Percentiles rank a stretch among this genome's conserved stretches.
These are phyloP conservation scores for Drosophila virilis DNA, from an alignment of 1,140 invertebrate species.

Conservation along the genomic window DNA sequence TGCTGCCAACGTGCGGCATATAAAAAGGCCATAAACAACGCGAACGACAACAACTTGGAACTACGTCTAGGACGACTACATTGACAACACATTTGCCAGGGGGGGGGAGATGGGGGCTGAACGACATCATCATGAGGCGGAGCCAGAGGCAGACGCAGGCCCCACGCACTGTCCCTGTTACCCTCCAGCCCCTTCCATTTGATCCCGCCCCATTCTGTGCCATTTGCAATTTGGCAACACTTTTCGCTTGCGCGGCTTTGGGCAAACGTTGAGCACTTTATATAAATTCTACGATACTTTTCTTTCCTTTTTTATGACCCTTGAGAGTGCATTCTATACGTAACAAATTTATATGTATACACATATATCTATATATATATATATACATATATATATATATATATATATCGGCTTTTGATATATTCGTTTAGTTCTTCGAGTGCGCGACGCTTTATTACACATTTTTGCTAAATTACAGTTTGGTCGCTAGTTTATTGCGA, in stretches of 20 bases:
- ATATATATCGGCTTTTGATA: constrained; percentile 70
- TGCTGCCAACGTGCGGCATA: constrained; percentile 53
- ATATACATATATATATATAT: constrained; percentile 16
- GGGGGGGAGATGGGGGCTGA: neutral
- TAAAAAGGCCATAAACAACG: constrained; percentile 80
- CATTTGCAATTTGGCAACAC: constrained; percentile 79
- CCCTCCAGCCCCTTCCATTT: neutral
- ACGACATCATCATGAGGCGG: constrained; percentile 50
- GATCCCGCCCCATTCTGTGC: constrained; percentile 24
- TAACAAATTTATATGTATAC: neutral
- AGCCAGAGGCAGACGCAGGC: neutral
- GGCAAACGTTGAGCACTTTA: constrained; percentile 68
- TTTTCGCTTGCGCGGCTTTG: constrained; percentile 73
- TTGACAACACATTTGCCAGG: constrained; percentile 45
- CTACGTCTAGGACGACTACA: constrained; percentile 39
- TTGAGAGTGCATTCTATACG: constrained; percentile 58
- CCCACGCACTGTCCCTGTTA: constrained; percentile 61
- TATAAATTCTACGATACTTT: constrained; percentile 80
- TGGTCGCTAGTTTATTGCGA: constrained; percentile 72
- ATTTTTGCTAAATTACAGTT: constrained; percentile 82
- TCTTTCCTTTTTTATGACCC: constrained; percentile 58
- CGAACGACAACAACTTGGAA: constrained; percentile 55
- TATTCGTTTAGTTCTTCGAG: constrained; percentile 43
- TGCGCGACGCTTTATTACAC: constrained; percentile 67
- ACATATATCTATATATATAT: neutral